Conservation (phyloP, 1,140 invertebrate genomes). For the Sitobion miscanthi region DNA sequence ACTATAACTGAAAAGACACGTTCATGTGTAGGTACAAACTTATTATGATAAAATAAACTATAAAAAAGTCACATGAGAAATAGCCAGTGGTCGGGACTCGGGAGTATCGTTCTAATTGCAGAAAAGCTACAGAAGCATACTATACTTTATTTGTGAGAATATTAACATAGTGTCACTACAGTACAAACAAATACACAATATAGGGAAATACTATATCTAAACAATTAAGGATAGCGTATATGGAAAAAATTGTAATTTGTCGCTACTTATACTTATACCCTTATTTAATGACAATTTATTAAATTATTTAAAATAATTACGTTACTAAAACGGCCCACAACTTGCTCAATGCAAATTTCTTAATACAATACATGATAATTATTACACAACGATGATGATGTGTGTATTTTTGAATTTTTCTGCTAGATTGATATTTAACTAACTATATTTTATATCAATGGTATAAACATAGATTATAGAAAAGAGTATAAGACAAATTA, state of each 20-base stretch:
- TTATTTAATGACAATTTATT: not conserved
- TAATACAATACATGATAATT: not conserved
- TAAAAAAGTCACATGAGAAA: not conserved
- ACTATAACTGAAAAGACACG: not conserved
- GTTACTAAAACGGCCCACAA: too few relatives aligned
- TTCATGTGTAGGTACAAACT: not conserved
- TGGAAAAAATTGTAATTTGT: not conserved
- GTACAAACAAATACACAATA: not conserved
- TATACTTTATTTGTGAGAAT: too few relatives aligned
- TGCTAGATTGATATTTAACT: not conserved
- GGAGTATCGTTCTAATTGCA: not conserved
- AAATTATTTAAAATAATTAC: not conserved
- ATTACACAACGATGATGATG: not conserved
- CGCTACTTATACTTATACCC: not conserved
- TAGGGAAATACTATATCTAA: not conserved
- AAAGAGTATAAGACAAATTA: not conserved
- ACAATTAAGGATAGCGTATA: not conserved
- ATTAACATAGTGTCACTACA: too few relatives aligned
- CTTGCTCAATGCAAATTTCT: not conserved
- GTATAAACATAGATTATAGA: not conserved
- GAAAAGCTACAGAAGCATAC: not conserved
- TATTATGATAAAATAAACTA: not conserved
- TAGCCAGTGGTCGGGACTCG: not conserved
- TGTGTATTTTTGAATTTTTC: not conserved
- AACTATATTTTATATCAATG: too few relatives aligned